These are phyloP conservation scores for Dendronephthya gigantea DNA, from an alignment of 64 coral and sea anemone species.

Conservation along the genomic window DNA sequence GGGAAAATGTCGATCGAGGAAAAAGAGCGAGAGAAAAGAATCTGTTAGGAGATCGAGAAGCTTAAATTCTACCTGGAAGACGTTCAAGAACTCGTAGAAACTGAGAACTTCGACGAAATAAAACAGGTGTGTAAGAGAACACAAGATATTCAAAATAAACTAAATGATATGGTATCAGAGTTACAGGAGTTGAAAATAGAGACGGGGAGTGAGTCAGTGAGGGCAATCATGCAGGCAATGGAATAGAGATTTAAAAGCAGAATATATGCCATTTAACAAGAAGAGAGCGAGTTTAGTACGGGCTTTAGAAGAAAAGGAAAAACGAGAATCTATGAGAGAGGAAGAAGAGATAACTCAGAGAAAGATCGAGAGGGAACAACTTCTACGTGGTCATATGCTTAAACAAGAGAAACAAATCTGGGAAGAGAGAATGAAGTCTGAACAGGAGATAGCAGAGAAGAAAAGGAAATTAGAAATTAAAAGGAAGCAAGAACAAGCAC, in stretches of 20 bases:
- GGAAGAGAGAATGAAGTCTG: conserved; percentile 33
- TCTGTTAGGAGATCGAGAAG: conserved; percentile 15
- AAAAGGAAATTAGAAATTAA: conserved; percentile 45
- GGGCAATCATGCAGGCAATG: conserved; percentile 28
- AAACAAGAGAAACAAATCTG: conserved; percentile 16
- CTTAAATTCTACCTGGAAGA: conserved; percentile 25
- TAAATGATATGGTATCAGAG: conserved; percentile 13
- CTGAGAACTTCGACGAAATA: conserved; percentile 5
- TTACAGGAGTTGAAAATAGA: conserved; percentile 30
- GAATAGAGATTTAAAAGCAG: conserved; percentile 28
- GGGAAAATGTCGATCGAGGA: too few relatives aligned
- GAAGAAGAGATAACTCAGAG: background rate
- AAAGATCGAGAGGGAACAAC: conserved; percentile 12
- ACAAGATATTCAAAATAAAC: background rate
- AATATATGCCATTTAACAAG: background rate
- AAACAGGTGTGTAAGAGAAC: background rate
- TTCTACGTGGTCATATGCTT: background rate
- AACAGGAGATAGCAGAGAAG: conserved; percentile 15
- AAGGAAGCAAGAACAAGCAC: background rate
- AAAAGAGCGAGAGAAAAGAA: conserved; percentile 7
- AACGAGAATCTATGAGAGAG: background rate
- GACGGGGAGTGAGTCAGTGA: background rate
- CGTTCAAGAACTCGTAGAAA: conserved; percentile 1
- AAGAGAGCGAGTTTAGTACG: conserved; percentile 17
- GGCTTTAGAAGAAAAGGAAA: conserved; percentile 4